phyloP scores from a whole-genome alignment of 2,888 invertebrate species.

The Xestia c-nigrum region DNA sequence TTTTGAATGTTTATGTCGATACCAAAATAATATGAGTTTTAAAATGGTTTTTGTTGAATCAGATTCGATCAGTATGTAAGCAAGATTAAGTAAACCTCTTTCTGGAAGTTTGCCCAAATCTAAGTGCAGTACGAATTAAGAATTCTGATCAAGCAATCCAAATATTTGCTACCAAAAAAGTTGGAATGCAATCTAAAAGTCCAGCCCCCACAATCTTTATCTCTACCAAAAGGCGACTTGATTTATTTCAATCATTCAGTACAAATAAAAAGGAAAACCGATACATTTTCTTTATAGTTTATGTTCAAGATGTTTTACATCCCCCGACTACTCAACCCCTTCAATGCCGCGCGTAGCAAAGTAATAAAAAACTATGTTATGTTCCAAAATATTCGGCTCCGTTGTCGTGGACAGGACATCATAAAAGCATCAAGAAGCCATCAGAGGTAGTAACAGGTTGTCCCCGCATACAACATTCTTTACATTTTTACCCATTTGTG shows the following conservation, averaged over 20 bases:
- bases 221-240: slow-evolving; percentile 36
- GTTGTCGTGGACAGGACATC: slow-evolving; percentile 84
- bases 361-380: slow-evolving; percentile 66
- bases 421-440: slow-evolving; percentile 89
- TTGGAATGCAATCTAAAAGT: slow-evolving; percentile 45
- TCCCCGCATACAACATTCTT: slow-evolving; percentile 74
- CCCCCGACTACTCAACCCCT: slow-evolving; percentile 34
- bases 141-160: slow-evolving; percentile 31
- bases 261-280: slow-evolving; percentile 48
- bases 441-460: slow-evolving; percentile 86
- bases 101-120: slow-evolving; percentile 6
- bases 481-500: slow-evolving; percentile 75
- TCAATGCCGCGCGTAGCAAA: slow-evolving; percentile 19
- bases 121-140: slow-evolving; percentile 34
- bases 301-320: slow-evolving; percentile 45
- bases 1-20: neutral
- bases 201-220: slow-evolving; percentile 20
- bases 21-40: neutral
- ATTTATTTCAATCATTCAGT: slow-evolving; percentile 46
- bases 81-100: neutral
- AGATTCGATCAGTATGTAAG: neutral
- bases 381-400: slow-evolving; percentile 78
- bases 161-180: slow-evolving; percentile 26
- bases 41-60: neutral
- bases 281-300: slow-evolving; percentile 44